Evolutionary conservation across 2,113 vertebrate species (phyloP).

Genomic region (Psephotus haematonotus): DNA sequence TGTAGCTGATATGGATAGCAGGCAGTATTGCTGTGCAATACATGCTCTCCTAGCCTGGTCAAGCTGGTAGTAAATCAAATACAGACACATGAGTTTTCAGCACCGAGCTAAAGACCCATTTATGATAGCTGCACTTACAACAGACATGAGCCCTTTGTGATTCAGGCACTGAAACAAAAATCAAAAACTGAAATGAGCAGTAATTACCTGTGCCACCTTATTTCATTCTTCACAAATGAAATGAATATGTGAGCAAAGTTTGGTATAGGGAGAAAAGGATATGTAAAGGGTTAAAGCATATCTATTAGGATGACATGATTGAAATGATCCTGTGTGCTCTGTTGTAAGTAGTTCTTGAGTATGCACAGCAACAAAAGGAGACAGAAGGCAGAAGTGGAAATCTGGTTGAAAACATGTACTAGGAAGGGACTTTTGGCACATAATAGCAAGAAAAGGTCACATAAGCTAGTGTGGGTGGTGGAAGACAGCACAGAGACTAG

Average conservation of each 20-base stretch:
- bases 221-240: not conserved
- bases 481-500: constrained; percentile 42
- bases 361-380: not conserved
- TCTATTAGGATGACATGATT: not conserved
- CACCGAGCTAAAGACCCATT: not conserved
- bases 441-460: constrained; percentile 14
- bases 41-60: not conserved
- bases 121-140: not conserved
- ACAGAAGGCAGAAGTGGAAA: not conserved
- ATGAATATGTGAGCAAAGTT: not conserved
- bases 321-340: not conserved
- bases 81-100: not conserved
- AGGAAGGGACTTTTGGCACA: constrained; percentile 11
- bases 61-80: not conserved
- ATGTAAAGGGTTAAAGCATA: not conserved
- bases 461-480: constrained; percentile 34
- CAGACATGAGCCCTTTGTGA: not conserved
- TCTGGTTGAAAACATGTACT: constrained; percentile 2
- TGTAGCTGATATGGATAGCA: rapidly evolving
- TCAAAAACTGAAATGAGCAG: not conserved
- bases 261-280: not conserved
- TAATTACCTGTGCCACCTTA: not conserved
- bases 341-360: not conserved
- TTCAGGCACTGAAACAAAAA: not conserved
- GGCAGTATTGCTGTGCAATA: not conserved